phyloP scores from a whole-genome alignment of 2,797 vertebrate species.

The Intellagama lesueurii region DNA sequence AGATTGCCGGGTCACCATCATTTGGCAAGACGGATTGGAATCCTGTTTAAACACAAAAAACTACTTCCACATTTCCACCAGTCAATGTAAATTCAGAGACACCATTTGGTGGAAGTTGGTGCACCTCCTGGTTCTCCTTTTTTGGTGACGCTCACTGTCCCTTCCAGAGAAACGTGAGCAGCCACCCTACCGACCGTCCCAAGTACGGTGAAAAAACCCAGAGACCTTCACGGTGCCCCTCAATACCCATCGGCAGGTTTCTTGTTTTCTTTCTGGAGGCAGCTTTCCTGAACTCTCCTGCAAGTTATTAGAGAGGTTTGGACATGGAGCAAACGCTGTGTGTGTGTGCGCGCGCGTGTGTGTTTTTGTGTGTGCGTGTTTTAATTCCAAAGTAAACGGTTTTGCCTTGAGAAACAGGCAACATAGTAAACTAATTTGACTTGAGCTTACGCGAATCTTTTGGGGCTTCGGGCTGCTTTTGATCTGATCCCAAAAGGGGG shows the following conservation, averaged over 20 bases:
- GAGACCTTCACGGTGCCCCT: constrained; percentile 70
- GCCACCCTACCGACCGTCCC: constrained; percentile 31
- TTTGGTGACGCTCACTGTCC: too few relatives aligned
- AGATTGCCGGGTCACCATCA: too few relatives aligned
- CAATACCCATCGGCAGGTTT: constrained; percentile 65
- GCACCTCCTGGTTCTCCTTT: too few relatives aligned
- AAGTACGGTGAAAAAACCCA: neutral
- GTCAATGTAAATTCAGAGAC: too few relatives aligned
- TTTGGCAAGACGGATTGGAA: too few relatives aligned
- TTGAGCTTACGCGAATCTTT: constrained; percentile 72
- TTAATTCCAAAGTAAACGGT: constrained; percentile 75
- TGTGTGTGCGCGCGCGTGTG: neutral
- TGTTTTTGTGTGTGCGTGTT: constrained; percentile 27
- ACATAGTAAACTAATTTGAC: constrained; percentile 74
- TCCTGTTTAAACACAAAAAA: too few relatives aligned
- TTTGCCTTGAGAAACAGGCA: constrained; percentile 71
- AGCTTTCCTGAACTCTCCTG: constrained; percentile 69
- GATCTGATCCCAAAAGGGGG: constrained; percentile 72
- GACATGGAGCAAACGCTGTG: constrained; percentile 54
- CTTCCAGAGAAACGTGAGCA: too few relatives aligned
- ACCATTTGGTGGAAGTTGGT: too few relatives aligned
- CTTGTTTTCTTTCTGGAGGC: constrained; percentile 51
- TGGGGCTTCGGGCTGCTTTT: constrained; percentile 69
- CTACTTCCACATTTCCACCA: too few relatives aligned
- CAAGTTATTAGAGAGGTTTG: constrained; percentile 64